Conservation (phyloP, 1,140 invertebrate genomes). For the Hyles euphorbiae region DNA sequence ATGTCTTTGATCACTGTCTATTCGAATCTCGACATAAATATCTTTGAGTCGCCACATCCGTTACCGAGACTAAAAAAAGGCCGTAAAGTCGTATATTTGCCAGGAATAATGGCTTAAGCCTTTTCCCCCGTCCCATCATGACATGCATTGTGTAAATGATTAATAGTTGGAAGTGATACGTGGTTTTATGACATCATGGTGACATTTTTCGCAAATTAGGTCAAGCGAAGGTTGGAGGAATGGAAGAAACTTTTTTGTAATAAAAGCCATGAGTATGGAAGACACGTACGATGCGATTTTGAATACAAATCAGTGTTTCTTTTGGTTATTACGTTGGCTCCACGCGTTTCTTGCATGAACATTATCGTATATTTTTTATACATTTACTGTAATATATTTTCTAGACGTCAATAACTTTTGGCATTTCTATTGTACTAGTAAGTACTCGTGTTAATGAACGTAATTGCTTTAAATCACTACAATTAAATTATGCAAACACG, state of each 20-base stretch:
- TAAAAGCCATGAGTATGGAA: no score
- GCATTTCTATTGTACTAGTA: no score
- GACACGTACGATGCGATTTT: slow-evolving; percentile 17
- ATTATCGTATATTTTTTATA: no score
- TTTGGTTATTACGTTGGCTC: no score
- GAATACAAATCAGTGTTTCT: slow-evolving; percentile 18
- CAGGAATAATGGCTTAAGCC: slow-evolving; percentile 43
- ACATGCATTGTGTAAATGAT: slow-evolving; percentile 64
- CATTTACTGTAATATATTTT: no score
- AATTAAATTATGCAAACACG: no score
- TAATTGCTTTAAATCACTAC: no score
- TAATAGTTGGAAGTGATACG: slow-evolving; percentile 61
- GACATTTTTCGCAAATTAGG: slow-evolving; percentile 34
- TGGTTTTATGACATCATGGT: slow-evolving; percentile 37
- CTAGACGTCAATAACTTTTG: no score
- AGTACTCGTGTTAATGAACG: no score
- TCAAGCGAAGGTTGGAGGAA: slow-evolving; percentile 11
- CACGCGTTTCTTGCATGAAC: slow-evolving; percentile 6
- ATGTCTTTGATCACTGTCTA: not conserved
- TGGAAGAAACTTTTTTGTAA: no score
- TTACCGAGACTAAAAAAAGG: slow-evolving; percentile 8
- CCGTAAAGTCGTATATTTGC: slow-evolving; percentile 39
- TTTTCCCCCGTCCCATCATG: slow-evolving; percentile 41
- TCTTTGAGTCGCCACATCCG: slow-evolving; percentile 8
- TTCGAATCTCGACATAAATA: slow-evolving; percentile 3